Percentiles rank a stretch among this genome's conserved stretches.
phyloP scores from a whole-genome alignment of 2,888 invertebrate species.

The Halictus ligatus region DNA sequence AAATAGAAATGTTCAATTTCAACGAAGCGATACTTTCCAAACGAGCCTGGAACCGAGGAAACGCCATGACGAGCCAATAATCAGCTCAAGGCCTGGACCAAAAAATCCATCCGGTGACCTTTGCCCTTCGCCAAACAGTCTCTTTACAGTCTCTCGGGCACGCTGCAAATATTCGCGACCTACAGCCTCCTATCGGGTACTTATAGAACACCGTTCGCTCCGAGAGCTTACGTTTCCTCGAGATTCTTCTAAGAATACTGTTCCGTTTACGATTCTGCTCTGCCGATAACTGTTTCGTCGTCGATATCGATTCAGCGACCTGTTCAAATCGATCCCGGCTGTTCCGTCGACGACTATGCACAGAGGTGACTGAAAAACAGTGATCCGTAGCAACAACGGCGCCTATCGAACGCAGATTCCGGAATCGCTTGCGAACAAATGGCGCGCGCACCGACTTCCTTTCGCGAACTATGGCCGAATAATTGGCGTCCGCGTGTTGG shows the following conservation, averaged over 20 bases:
- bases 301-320: neutral
- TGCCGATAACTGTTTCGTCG: neutral
- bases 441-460: neutral
- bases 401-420: neutral
- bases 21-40: neutral
- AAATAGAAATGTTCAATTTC: neutral
- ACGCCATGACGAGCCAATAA: neutral
- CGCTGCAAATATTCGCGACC: constrained; percentile 10
- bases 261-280: neutral
- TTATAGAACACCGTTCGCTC: constrained; percentile 1
- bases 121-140: neutral
- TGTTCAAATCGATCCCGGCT: neutral
- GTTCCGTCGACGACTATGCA: constrained; percentile 17
- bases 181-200: neutral
- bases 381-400: constrained; percentile 26
- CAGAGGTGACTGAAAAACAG: constrained; percentile 12
- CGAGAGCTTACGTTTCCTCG: constrained; percentile 5
- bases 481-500: constrained; percentile 12
- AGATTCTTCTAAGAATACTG: neutral
- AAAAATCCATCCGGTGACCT: neutral
- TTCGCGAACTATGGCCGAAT: neutral
- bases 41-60: neutral
- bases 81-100: neutral
- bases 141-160: neutral
- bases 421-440: constrained; percentile 18